Percentiles rank a stretch among this genome's conserved stretches.
Conservation (phyloP, 2,797 vertebrate species). For the Xenops minutus region DNA sequence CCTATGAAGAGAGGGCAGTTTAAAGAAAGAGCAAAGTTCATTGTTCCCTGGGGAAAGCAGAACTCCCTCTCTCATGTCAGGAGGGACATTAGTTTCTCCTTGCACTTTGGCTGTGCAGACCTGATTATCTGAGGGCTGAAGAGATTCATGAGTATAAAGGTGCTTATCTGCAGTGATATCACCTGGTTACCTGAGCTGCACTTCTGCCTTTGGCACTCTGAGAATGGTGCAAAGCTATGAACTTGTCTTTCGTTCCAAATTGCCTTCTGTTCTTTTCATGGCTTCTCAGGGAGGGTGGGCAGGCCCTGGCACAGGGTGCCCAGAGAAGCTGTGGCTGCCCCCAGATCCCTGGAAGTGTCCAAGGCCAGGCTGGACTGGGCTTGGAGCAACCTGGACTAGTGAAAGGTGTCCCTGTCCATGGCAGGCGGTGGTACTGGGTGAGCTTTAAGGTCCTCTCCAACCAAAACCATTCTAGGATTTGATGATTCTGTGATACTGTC, state of each 20-base stretch:
- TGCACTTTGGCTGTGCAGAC: fast-evolving
- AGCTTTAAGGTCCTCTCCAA: neutral
- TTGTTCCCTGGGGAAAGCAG: neutral
- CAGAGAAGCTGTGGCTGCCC: neutral
- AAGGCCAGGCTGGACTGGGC: neutral
- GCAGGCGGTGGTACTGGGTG: too few relatives aligned
- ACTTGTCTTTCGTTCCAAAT: neutral
- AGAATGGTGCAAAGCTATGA: neutral
- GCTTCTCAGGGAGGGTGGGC: neutral
- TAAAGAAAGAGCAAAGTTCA: neutral
- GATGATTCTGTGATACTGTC: too few relatives aligned
- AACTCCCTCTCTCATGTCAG: neutral
- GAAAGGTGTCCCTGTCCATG: neutral
- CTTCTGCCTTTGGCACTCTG: neutral
- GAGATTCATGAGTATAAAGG: neutral
- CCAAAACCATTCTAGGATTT: neutral
- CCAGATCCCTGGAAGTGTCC: neutral
- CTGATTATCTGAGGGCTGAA: neutral
- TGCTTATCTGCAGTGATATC: neutral
- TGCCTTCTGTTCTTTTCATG: neutral
- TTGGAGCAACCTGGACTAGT: fast-evolving
- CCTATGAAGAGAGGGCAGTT: neutral
- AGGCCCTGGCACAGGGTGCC: neutral
- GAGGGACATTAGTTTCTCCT: neutral
- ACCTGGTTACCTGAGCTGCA: neutral